phyloP scores from a whole-genome alignment of 2,797 vertebrate species.

The Halcyon smyrnensis region DNA sequence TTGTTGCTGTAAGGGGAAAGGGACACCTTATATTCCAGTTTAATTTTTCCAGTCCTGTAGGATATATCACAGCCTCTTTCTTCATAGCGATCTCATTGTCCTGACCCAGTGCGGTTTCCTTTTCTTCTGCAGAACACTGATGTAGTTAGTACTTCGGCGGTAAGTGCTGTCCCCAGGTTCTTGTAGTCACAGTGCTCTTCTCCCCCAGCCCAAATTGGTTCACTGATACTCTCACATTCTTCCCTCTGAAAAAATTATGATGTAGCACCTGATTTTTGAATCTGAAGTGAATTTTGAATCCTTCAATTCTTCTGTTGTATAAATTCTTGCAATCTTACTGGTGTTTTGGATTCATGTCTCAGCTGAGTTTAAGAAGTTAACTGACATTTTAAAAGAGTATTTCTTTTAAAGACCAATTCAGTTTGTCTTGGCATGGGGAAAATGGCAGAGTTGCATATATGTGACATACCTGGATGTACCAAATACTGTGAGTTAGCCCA shows the following conservation, averaged over 20 bases:
- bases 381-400: not conserved
- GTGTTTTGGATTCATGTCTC: not conserved
- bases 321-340: not conserved
- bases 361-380: not conserved
- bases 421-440: not conserved
- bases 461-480: not conserved
- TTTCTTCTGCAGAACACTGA: not conserved
- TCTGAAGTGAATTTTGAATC: not conserved
- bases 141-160: not conserved
- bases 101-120: not conserved
- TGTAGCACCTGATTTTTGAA: not conserved
- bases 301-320: not conserved
- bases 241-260: not conserved
- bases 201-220: not conserved
- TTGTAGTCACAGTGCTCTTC: not conserved
- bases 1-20: not conserved
- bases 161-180: accelerated
- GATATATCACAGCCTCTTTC: not conserved
- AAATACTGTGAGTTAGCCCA: not conserved
- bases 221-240: not conserved
- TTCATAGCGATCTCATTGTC: not conserved
- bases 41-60: not conserved
- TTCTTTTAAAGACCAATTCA: not conserved
- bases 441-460: not conserved
- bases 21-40: not conserved